Base-by-base conservation (phyloP, 2,797 vertebrate species). In the Staurois parvus region DNA sequence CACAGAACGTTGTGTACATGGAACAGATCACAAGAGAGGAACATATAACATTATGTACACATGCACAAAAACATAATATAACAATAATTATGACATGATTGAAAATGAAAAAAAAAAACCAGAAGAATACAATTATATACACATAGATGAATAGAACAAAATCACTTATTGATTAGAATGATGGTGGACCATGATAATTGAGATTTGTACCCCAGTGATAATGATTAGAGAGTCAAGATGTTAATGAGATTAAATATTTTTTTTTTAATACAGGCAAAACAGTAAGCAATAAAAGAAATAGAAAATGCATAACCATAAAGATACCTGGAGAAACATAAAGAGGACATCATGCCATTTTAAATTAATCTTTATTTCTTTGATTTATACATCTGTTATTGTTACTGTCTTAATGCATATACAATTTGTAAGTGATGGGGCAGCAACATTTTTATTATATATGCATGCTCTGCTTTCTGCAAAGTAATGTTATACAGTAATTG, bases 211-310 rank as follows among this genome's bases (percentile, higher is more conserved):
- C 79, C 79, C n/a, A 52, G 32, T 59, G 24, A 72, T 21, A 56
- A 81, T 59, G 48, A 81, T 48, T 32, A 62, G 15, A 72, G 68
- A 62, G 28, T 59, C 34, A 40, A 24, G 21, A 59, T 24, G 52
- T 59, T 59, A 59, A 59, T 24, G 21, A n/a, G 21, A n/a, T 59
- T 59, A 59, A 52, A 48, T 15, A 15, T 52, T 64, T 32, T 70
- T 7, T 64, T 32, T 80, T 34, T 10, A 40, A 8, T 9, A 48
- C 45, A 29, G 40, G 37, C 0, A 67, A 37, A 90, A 91, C 91
- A 90, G 91, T 89, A 89, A 89, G 88, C 88, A 90, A 89, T 88
- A 90, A 89, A 91, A 91, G 10, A 67, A 84, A 85, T 76, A 88
- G 89, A 91, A 86, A 91, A 86, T 80, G 56, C 83, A 37, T 30